Evolutionary conservation across 2,797 vertebrate species (phyloP).

Genomic region (Rallus crepitans): DNA sequence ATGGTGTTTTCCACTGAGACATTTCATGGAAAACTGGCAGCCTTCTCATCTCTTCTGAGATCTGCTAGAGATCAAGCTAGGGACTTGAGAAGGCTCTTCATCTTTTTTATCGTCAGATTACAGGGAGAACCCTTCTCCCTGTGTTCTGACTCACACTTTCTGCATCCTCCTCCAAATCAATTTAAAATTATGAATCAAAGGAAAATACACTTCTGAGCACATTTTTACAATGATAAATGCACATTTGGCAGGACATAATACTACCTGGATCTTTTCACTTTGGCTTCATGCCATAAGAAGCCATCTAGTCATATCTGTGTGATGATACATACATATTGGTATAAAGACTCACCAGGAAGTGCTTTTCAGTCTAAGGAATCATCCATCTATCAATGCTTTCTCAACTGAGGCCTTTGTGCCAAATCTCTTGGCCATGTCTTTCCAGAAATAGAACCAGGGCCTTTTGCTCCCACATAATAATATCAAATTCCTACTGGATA

Average conservation of each 20-base stretch:
- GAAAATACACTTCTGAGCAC: neutral
- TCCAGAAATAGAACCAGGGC: neutral
- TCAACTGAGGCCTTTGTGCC: fast-evolving
- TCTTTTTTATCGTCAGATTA: neutral
- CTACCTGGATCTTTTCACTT: neutral
- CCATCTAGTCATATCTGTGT: neutral
- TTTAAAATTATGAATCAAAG: conserved; percentile 37
- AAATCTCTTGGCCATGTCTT: neutral
- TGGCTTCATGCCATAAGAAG: neutral
- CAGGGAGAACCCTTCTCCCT: neutral
- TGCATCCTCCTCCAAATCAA: neutral
- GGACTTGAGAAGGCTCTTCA: neutral
- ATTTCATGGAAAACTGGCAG: neutral
- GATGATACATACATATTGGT: neutral
- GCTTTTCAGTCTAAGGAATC: neutral
- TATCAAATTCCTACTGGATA: neutral
- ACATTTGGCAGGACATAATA: neutral
- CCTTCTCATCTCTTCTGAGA: neutral
- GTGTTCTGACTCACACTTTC: neutral
- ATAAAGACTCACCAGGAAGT: neutral
- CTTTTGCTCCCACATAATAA: neutral
- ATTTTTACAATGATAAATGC: neutral
- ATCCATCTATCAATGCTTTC: neutral
- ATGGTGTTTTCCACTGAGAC: neutral
- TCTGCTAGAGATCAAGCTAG: neutral